Conservation (phyloP, 2,888 invertebrate genomes). For the Melipona bicolor region DNA sequence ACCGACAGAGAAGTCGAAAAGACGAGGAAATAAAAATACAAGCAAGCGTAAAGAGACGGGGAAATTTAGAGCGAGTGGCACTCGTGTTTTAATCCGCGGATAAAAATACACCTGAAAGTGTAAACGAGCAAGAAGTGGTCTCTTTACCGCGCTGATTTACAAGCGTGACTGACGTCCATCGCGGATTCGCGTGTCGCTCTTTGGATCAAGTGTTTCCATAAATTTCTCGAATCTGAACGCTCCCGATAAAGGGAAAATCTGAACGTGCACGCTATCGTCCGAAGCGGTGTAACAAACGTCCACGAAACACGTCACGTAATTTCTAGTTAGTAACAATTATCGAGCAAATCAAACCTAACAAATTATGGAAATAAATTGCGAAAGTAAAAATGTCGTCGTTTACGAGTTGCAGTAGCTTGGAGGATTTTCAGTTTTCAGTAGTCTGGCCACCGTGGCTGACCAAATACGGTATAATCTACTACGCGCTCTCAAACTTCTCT, state of each 20-base stretch:
- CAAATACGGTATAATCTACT: not conserved
- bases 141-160: conserved; percentile 35
- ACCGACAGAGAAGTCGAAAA: not conserved
- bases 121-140: conserved; percentile 37
- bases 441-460: not conserved
- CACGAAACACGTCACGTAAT: conserved; percentile 25
- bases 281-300: conserved; percentile 15
- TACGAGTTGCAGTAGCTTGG: too few species aligned
- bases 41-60: conserved; percentile 8
- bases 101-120: conserved; percentile 72
- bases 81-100: conserved; percentile 52
- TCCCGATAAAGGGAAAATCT: conserved; percentile 19
- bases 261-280: conserved; percentile 5
- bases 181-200: conserved; percentile 31
- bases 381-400: too few species aligned
- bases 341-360: not conserved
- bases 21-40: too few species aligned
- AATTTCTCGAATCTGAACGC: conserved; percentile 25
- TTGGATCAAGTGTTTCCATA: conserved; percentile 47
- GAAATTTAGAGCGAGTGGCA: conserved; percentile 16
- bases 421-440: too few species aligned
- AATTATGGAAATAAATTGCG: too few species aligned
- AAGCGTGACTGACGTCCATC: conserved; percentile 31
- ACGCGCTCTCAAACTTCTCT: not conserved
- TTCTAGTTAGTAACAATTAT: not conserved